These are phyloP conservation scores for Malacoctenus gilli DNA, from an alignment of 2,797 vertebrate genomes.

Conservation along the genomic window DNA sequence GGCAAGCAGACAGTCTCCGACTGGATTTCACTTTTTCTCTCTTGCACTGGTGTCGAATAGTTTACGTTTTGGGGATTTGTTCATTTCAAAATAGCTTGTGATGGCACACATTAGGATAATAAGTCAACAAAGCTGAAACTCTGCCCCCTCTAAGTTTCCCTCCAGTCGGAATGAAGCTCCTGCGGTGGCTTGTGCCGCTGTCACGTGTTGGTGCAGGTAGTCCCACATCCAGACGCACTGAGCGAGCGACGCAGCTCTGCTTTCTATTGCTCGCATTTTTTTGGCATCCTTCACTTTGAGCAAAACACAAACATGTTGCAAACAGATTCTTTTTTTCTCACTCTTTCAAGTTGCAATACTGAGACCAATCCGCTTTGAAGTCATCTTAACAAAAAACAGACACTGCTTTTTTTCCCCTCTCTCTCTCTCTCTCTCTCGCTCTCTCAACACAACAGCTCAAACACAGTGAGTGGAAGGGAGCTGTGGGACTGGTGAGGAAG, in stretches of 20 bases:
- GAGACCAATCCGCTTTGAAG: conserved; percentile 64
- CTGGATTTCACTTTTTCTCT: conserved; percentile 20
- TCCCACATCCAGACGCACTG: too few relatives aligned
- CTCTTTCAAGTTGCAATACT: conserved; percentile 54
- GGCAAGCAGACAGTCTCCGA: conserved; percentile 23
- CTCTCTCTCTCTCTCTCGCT: too few relatives aligned
- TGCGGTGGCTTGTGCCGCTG: conserved; percentile 21
- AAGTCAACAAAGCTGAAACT: conserved; percentile 21
- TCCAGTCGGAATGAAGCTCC: conserved; percentile 42
- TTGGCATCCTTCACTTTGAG: conserved; percentile 50
- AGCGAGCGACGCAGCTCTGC: too few relatives aligned
- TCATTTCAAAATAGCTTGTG: conserved; percentile 15
- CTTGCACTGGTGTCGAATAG: conserved; percentile 22
- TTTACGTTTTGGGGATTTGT: conserved; percentile 27
- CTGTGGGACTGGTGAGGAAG: conserved; percentile 24
- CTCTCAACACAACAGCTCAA: too few relatives aligned
- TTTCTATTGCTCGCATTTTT: conserved; percentile 29
- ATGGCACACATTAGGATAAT: conserved; percentile 34
- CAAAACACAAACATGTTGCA: conserved; percentile 63
- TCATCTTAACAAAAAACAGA: conserved; percentile 72
- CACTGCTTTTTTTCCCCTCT: conserved; percentile 23
- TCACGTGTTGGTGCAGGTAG: conserved; percentile 6
- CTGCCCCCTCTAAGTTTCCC: too few relatives aligned
- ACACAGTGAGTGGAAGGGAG: conserved; percentile 40
- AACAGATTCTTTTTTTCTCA: conserved; percentile 49